phyloP scores from a whole-genome alignment of 2,113 vertebrate species.

The Clarias macrocephalus region DNA sequence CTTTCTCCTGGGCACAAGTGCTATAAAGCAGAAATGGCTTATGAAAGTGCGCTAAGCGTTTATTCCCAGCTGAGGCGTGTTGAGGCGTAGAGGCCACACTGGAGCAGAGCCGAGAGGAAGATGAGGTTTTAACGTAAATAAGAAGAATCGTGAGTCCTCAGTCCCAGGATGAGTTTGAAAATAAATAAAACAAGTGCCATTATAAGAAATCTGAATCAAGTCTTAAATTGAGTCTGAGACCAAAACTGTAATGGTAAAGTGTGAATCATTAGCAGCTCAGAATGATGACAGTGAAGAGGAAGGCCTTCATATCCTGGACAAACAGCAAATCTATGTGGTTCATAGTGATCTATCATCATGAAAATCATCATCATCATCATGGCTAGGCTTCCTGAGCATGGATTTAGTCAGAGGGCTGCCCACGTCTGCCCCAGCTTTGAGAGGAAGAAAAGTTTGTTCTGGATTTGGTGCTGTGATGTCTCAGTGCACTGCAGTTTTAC shows the following conservation, averaged over 20 bases:
- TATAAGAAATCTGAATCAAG: not conserved
- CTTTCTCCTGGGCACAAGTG: not conserved
- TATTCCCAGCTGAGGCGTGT: not conserved
- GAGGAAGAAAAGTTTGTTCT: too few species aligned
- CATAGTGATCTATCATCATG: too few species aligned
- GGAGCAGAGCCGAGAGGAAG: not conserved
- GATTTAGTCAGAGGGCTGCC: too few species aligned
- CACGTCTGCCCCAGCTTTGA: too few species aligned
- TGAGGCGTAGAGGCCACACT: not conserved
- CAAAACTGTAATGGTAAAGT: not conserved
- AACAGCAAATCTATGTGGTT: not conserved
- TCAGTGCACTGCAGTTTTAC: too few species aligned
- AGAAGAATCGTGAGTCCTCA: not conserved
- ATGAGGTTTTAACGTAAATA: slow-evolving; percentile 3
- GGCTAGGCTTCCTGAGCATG: too few species aligned
- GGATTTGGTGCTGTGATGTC: too few species aligned
- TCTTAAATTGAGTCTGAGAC: not conserved
- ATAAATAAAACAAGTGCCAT: not conserved
- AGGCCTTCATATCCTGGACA: not conserved
- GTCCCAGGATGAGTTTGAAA: not conserved
- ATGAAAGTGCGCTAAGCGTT: not conserved
- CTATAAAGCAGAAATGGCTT: not conserved
- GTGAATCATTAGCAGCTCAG: not conserved
- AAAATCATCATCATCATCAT: too few species aligned
- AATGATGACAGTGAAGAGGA: not conserved